phyloP scores from a whole-genome alignment of 2,888 invertebrate genomes.

The Drosophila mulleri region DNA sequence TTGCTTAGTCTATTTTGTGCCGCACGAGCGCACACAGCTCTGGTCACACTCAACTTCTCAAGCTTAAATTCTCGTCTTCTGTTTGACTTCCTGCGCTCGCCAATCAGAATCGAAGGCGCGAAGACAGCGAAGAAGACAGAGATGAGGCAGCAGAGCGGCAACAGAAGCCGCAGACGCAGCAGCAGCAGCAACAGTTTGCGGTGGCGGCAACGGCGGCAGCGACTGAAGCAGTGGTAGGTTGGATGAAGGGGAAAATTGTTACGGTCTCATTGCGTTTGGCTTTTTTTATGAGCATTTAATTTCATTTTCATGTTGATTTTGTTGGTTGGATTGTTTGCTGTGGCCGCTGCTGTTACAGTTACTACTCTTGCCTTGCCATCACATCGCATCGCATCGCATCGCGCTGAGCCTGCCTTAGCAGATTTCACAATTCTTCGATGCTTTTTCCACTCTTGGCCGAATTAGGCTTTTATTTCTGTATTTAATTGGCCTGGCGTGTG shows the following conservation, averaged over 20 bases:
- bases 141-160: neutral
- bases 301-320: conserved; percentile 66
- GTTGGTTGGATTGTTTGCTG: conserved; percentile 9
- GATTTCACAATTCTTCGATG: conserved; percentile 64
- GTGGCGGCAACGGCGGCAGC: neutral
- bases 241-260: conserved; percentile 60
- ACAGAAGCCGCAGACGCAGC: neutral
- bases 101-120: conserved; percentile 25
- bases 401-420: conserved; percentile 22
- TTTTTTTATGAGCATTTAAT: conserved; percentile 69
- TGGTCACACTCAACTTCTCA: conserved; percentile 13
- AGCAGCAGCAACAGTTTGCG: neutral
- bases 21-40: conserved; percentile 46
- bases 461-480: conserved; percentile 39
- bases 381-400: conserved; percentile 8
- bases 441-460: conserved; percentile 45
- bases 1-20: conserved; percentile 47
- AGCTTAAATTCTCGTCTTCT: conserved; percentile 10
- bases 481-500: conserved; percentile 54
- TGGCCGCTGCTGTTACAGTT: conserved; percentile 32
- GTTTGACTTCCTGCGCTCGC: conserved; percentile 10
- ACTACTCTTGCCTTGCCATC: conserved; percentile 12
- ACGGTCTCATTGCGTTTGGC: conserved; percentile 72
- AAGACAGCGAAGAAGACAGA: neutral
- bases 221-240: neutral